Percentiles rank a stretch among this genome's conserved stretches.
Conservation (phyloP, 2,797 vertebrate genomes). For the Lutjanus argentimaculatus region DNA sequence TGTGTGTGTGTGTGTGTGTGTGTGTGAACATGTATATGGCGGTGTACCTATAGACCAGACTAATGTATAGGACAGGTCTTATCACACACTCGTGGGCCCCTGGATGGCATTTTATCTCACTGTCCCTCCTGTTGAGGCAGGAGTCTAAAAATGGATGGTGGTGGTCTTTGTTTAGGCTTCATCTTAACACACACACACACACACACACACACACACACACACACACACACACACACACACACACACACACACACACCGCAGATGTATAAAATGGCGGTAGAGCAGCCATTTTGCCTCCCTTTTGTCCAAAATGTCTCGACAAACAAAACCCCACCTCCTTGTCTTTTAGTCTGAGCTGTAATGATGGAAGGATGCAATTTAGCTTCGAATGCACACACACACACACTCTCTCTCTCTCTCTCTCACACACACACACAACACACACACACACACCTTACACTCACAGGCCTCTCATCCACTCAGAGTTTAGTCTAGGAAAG, state of each 20-base stretch:
- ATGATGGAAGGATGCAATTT: not conserved
- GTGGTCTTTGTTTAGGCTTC: conserved; percentile 62
- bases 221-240: conserved; percentile 22
- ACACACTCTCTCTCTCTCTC: no score
- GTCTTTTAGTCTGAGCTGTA: conserved; percentile 26
- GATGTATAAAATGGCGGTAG: conserved; percentile 7
- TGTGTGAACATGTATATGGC: not conserved
- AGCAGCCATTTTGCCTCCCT: conserved; percentile 30
- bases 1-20: conserved; percentile 14
- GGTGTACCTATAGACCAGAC: conserved; percentile 7
- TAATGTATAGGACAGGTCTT: conserved; percentile 40
- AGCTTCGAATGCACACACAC: conserved; percentile 47
- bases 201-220: conserved; percentile 8
- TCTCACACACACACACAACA: conserved; percentile 17
- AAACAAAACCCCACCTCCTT: conserved; percentile 22
- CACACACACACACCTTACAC: conserved; percentile 45
- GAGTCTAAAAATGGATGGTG: conserved; percentile 39
- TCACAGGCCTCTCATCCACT: conserved; percentile 20
- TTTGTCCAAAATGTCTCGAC: conserved; percentile 32
- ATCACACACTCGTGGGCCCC: conserved; percentile 52
- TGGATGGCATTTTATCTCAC: conserved; percentile 65
- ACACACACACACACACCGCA: not conserved
- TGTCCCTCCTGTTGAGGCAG: conserved; percentile 33
- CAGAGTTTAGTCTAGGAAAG: conserved; percentile 49
- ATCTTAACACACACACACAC: conserved; percentile 14